Evolutionary conservation across 2,113 vertebrate genomes (phyloP), one percentile per base, ranked within the genome.

Genomic region (Heloderma charlesbogerti): DNA sequence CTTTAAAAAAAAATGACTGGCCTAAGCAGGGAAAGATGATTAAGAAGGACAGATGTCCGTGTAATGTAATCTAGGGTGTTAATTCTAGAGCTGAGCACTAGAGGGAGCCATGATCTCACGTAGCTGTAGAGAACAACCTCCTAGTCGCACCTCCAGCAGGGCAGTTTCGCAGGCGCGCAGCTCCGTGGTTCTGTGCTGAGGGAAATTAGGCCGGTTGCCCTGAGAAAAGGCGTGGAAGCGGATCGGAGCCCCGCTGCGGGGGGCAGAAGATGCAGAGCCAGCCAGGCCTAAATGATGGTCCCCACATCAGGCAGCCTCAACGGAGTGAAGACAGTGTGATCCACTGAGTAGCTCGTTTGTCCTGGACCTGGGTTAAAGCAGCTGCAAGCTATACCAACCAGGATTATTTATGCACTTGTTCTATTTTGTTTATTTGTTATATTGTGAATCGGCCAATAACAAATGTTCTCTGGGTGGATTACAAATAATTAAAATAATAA

Each of bases 81-180:
- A 48, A 79, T 71, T 86, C 45, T 43, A 86, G 4, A 74, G 27
- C 10, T 22, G 16, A 45, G 29, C 89, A 90, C 84, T 71, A 90
- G 89, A 90, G 84, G 89, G 89, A 34, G 75, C 27, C 20, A 79
- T 86, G 45, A 43, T 2, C 75, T 86, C 75, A 86, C 31, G n/a
- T 22, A 66, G 74, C 78, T 82, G 13, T 82, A 34, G 54, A 48
- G 71, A 60, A 71, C 2, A n/a, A n/a, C n/a, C n/a, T n/a, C n/a
- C 20, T 31, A 22, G 37, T 1, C 37, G 54, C 18, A 40, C 48
- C 66, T 71, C 7, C 16, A 10, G 15, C 77, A 40, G 18, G 63
- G 6, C 43, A 37, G 40, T 88, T 88, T 31, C 29, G 37, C 75
- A 79, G 57, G 25, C n/a, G 43, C 37, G 34, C 34, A 31, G 12